Base-by-base conservation (phyloP, 2,113 vertebrate genomes). In the Hystrix brachyura region DNA sequence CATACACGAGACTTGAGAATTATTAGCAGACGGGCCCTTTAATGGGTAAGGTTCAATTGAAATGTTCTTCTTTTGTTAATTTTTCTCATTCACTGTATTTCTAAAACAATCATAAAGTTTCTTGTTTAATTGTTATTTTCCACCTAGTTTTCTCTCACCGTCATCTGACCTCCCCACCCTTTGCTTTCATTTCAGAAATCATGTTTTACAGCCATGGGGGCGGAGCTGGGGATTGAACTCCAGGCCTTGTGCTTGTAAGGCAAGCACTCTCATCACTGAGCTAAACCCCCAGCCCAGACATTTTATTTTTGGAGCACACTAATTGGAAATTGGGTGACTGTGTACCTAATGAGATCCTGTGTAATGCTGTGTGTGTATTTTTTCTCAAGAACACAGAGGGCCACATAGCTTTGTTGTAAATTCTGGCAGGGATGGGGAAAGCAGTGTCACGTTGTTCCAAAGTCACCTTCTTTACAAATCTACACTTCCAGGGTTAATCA, bases 21-120 rank as follows among this genome's bases (percentile, higher is more conserved):
- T 89, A 86, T 95, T 83, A 93, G 64, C 71, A 93, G 79, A 21
- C 84, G 11, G 32, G 69, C 18, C 87, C 57, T 55, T 89, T 71
- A 92, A 86, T 92, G 84, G 97, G 82, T 84, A 80, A 81, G 32
- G 6, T 85, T 94, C 48, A 34, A 23, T 74, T 88, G 65, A 96
- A 92, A 93, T 79, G 14, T 80, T 95, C 64, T 94, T 55, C 72
- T 59, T 95, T 76, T 88, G 81, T 69, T 94, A 38, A 53, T 85
- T 94, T 97, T 96, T 94, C 80, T 97, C n/a, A 51, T 71, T 38
- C 82, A 60, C 57, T 82, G 74, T 23, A 88, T 83, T 95, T 94
- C 91, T 74, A 9, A 78, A 96, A 79, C 74, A 94, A 29, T 87
- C 55, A 51, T 48, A 67, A 90, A 67, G 72, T 97, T 92, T 97